Percentiles rank a stretch among this genome's conserved stretches.
phyloP scores from a whole-genome alignment of 92 coral and sea anemone species.

The Plumapathes pennacea region DNA sequence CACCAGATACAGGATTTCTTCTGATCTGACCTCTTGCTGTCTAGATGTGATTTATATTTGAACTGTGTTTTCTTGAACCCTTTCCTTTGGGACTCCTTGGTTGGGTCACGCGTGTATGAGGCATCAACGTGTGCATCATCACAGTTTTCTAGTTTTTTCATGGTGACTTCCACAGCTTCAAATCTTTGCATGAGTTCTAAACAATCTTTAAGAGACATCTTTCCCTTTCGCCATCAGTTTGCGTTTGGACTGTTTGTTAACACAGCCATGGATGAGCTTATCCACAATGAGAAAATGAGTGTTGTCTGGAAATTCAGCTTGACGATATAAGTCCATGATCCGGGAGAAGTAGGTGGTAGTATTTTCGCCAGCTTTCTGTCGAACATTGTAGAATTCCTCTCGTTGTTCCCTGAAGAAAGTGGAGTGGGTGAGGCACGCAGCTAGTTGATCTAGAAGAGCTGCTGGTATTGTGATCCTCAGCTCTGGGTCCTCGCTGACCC shows the following conservation, averaged over 20 bases:
- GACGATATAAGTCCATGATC: conserved; percentile 50
- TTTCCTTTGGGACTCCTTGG: conserved; percentile 49
- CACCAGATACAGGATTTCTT: too few species aligned
- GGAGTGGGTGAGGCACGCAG: conserved; percentile 56
- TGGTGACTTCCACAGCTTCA: conserved; percentile 50
- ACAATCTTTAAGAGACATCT: conserved; percentile 44
- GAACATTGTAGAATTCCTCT: conserved; percentile 57
- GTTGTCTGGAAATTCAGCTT: conserved; percentile 58
- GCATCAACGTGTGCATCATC: conserved; percentile 35
- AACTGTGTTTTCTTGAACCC: conserved; percentile 26
- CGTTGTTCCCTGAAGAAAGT: conserved; percentile 63
- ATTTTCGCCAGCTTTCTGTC: conserved; percentile 48
- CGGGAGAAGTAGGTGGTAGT: conserved; percentile 42
- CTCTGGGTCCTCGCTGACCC: conserved; percentile 44
- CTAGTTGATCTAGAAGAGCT: conserved; percentile 54
- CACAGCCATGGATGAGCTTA: conserved; percentile 66
- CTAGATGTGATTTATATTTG: conserved; percentile 3
- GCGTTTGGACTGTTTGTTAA: conserved; percentile 29
- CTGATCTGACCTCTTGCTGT: too few species aligned
- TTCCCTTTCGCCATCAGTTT: conserved; percentile 40
- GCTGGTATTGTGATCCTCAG: conserved; percentile 31
- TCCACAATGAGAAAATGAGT: conserved; percentile 52
- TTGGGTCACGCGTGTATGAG: conserved; percentile 42
- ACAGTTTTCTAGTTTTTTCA: conserved; percentile 26
- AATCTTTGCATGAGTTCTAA: conserved; percentile 40